phyloP scores from a whole-genome alignment of 2,888 invertebrate genomes.

The Tyria jacobaeae region DNA sequence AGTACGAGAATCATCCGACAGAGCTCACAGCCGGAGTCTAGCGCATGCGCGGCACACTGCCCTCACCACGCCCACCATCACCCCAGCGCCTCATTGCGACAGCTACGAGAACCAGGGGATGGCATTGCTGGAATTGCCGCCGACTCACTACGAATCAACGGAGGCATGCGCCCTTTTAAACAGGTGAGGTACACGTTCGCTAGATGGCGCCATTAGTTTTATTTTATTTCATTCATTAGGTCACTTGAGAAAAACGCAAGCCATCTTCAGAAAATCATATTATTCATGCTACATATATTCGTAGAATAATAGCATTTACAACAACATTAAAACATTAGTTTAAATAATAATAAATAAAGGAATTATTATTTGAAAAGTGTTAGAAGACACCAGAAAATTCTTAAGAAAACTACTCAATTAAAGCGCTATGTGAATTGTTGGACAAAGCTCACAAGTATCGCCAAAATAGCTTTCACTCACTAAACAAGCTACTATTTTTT shows the following conservation, averaged over 20 bases:
- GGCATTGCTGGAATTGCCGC: slow-evolving; percentile 98
- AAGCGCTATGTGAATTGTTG: slow-evolving; percentile 60
- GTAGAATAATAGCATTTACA: slow-evolving; percentile 15
- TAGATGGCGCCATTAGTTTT: slow-evolving; percentile 72
- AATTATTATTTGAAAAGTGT: slow-evolving; percentile 16
- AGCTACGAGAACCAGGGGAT: slow-evolving; percentile 93
- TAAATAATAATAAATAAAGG: slow-evolving; percentile 21
- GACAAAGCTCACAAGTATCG: slow-evolving; percentile 60
- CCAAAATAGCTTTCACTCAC: slow-evolving; percentile 47
- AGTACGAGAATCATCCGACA: slow-evolving; percentile 94
- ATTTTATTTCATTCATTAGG: slow-evolving; percentile 29
- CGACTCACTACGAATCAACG: slow-evolving; percentile 97
- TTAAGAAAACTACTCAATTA: slow-evolving; percentile 59
- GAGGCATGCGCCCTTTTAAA: slow-evolving; percentile 98
- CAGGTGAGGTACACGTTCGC: slow-evolving; percentile 89
- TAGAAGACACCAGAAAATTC: slow-evolving; percentile 22
- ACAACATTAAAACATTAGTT: background rate
- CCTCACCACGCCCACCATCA: slow-evolving; percentile 89
- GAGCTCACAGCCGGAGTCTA: slow-evolving; percentile 94
- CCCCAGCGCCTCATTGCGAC: slow-evolving; percentile 94
- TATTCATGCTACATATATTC: slow-evolving; percentile 9
- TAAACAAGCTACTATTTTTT: slow-evolving; percentile 35
- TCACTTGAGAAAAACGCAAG: slow-evolving; percentile 10
- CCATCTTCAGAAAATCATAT: background rate
- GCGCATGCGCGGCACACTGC: slow-evolving; percentile 88